Evolutionary conservation across 2,888 invertebrate genomes (phyloP).

Genomic region (Cheilosia impressa): DNA sequence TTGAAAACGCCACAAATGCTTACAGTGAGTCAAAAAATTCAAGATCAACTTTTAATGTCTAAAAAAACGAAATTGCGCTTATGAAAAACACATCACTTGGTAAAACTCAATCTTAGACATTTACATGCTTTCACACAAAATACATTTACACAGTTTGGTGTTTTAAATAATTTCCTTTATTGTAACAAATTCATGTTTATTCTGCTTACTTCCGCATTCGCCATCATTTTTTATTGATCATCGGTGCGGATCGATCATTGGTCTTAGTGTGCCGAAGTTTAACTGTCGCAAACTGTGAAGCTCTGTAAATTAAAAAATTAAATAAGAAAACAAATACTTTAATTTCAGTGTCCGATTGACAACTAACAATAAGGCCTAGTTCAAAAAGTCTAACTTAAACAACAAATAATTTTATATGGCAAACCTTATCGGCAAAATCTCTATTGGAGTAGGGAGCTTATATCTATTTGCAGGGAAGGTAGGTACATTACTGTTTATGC

Average conservation of each 20-base stretch:
- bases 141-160: too few species aligned
- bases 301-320: constrained; percentile 85
- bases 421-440: constrained; percentile 60
- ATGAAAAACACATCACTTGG: too few species aligned
- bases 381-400: constrained; percentile 7
- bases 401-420: constrained; percentile 44
- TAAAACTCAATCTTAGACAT: too few species aligned
- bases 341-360: background rate
- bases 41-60: too few species aligned
- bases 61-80: too few species aligned
- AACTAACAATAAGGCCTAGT: background rate
- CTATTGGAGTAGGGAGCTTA: constrained; percentile 60
- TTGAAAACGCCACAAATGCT: too few species aligned
- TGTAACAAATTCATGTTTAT: constrained; percentile 24
- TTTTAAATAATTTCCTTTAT: constrained; percentile 16
- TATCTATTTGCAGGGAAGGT: constrained; percentile 59
- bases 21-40: too few species aligned
- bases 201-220: background rate
- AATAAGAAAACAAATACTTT: constrained; percentile 78
- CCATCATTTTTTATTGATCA: constrained; percentile 84
- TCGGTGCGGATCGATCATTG: constrained; percentile 93
- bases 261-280: constrained; percentile 94
- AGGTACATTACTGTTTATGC: constrained; percentile 46
- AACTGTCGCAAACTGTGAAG: constrained; percentile 94
- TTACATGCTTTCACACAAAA: too few species aligned